These are phyloP conservation scores for Sesia bembeciformis DNA, from an alignment of 2,888 invertebrate species.

Conservation along the genomic window DNA sequence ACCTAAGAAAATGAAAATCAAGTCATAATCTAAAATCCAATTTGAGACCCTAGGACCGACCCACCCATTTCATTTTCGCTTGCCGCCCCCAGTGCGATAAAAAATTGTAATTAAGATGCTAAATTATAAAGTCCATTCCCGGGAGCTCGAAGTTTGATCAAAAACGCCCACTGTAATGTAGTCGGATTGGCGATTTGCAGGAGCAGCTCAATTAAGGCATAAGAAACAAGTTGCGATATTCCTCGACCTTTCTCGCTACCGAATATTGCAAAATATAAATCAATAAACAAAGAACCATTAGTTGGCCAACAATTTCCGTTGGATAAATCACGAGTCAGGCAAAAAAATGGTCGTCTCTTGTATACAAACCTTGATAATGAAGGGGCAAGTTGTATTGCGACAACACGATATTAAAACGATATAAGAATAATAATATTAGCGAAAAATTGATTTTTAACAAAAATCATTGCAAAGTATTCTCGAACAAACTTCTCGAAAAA, in stretches of 20 bases:
- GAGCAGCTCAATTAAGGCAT: constrained; percentile 52
- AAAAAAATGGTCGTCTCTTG: constrained; percentile 46
- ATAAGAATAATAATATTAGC: not conserved
- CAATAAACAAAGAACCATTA: constrained; percentile 72
- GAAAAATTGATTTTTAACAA: too few species aligned
- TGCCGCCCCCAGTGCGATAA: constrained; percentile 34
- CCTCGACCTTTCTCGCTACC: constrained; percentile 58
- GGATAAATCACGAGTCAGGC: constrained; percentile 59
- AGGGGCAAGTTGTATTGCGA: constrained; percentile 32
- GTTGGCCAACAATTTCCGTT: constrained; percentile 70
- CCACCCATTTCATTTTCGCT: constrained; percentile 56
- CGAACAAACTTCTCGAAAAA: too few species aligned
- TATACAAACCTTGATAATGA: constrained; percentile 41
- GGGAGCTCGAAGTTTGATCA: constrained; percentile 13
- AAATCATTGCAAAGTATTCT: too few species aligned
- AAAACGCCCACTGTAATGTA: constrained; percentile 20
- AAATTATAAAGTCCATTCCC: constrained; percentile 29
- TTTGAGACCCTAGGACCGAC: constrained; percentile 23
- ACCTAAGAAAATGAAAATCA: not conserved
- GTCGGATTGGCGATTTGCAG: constrained; percentile 24
- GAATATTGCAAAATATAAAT: constrained; percentile 69
- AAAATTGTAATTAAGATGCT: constrained; percentile 45
- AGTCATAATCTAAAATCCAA: constrained; percentile 20
- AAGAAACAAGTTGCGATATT: constrained; percentile 45
- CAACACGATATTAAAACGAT: constrained; percentile 21